Conservation (phyloP, 2,113 vertebrate species). For the Spea multiplicata region DNA sequence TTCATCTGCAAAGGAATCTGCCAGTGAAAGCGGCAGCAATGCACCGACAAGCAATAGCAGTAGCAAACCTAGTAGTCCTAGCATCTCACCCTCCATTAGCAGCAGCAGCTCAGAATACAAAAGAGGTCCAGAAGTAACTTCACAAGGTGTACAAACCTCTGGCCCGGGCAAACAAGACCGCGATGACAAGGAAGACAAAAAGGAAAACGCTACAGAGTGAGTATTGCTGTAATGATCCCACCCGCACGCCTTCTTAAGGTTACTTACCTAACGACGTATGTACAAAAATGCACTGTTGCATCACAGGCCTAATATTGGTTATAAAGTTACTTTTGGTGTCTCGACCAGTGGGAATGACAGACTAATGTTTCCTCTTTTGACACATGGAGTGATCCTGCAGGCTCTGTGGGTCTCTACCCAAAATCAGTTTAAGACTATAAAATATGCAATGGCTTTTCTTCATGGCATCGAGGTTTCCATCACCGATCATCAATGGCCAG, state of each 20-base stretch:
- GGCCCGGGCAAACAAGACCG: constrained; percentile 82
- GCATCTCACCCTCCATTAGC: constrained; percentile 83
- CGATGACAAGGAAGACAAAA: constrained; percentile 93
- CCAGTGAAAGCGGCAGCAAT: constrained; percentile 67
- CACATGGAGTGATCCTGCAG: too few species aligned
- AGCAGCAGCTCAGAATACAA: constrained; percentile 78
- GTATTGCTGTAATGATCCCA: constrained; percentile 54
- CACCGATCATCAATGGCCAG: too few species aligned
- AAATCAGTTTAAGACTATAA: too few species aligned
- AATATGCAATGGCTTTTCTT: too few species aligned
- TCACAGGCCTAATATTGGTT: too few species aligned
- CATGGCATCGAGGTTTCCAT: too few species aligned
- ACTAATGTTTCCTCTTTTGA: too few species aligned
- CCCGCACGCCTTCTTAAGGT: background rate
- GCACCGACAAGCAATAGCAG: constrained; percentile 61
- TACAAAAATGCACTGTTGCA: too few species aligned
- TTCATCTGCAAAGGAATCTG: constrained; percentile 66
- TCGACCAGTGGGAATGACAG: too few species aligned
- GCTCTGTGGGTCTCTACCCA: too few species aligned
- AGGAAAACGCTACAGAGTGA: constrained; percentile 88
- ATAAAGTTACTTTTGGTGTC: too few species aligned
- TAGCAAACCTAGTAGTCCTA: constrained; percentile 82
- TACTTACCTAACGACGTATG: too few species aligned
- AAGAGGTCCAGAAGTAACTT: constrained; percentile 89
- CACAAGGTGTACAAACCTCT: constrained; percentile 92